Evolutionary conservation across 2,888 invertebrate species (phyloP).

Genomic region (Drosophila rubida): DNA sequence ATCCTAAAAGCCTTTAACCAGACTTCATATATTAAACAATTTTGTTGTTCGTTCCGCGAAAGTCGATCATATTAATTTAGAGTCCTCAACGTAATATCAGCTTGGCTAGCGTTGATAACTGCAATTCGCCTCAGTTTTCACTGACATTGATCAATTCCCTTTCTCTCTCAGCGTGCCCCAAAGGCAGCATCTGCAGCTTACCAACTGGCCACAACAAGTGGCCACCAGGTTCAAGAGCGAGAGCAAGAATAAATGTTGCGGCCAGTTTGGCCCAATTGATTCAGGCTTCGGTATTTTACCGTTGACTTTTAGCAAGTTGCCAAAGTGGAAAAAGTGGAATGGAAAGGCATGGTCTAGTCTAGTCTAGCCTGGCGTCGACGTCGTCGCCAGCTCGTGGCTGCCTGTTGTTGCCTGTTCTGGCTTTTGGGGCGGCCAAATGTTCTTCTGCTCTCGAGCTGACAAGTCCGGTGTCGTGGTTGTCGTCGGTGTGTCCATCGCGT

Average conservation of each 20-base stretch:
- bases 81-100: neutral
- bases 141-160: constrained; percentile 30
- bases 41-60: neutral
- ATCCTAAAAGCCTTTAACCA: too few species aligned
- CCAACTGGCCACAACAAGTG: neutral
- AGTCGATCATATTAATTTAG: neutral
- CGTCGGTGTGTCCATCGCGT: neutral
- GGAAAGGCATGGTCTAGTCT: constrained; percentile 59
- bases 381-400: constrained; percentile 5
- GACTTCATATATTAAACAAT: neutral
- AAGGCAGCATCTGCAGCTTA: constrained; percentile 26
- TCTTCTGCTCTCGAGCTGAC: constrained; percentile 71
- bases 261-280: constrained; percentile 52
- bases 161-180: constrained; percentile 21
- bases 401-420: constrained; percentile 30
- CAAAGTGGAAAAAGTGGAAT: constrained; percentile 74
- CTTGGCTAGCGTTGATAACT: neutral
- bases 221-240: neutral
- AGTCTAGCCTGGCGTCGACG: constrained; percentile 6
- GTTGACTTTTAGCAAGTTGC: constrained; percentile 55
- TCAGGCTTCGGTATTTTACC: constrained; percentile 51
- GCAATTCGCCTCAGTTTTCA: constrained; percentile 28
- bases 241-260: constrained; percentile 10
- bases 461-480: constrained; percentile 53
- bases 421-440: constrained; percentile 62